Evolutionary conservation across 2,888 invertebrate genomes (phyloP).

Genomic region (Eucera pruinosa): DNA sequence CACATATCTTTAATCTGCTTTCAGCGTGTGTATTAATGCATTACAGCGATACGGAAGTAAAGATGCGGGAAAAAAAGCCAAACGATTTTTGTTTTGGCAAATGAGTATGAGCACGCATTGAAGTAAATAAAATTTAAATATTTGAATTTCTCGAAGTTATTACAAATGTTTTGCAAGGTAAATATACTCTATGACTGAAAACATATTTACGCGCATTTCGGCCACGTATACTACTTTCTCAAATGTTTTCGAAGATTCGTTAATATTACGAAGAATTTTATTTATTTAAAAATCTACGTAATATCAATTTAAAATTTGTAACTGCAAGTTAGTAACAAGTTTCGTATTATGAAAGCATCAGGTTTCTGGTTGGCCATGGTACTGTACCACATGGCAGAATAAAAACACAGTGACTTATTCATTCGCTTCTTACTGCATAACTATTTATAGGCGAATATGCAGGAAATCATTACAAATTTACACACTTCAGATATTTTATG

Average conservation of each 20-base stretch:
- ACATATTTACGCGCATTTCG: background rate
- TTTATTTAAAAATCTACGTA: background rate
- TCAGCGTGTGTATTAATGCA: background rate
- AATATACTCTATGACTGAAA: slow-evolving; percentile 1
- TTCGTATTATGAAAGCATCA: slow-evolving; percentile 17
- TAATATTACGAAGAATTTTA: background rate
- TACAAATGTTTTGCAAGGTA: background rate
- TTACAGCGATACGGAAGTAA: slow-evolving; percentile 4
- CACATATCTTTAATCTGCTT: background rate
- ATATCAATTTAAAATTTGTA: background rate
- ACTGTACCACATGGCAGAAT: slow-evolving; percentile 10
- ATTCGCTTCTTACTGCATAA: slow-evolving; percentile 14
- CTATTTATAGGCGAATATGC: slow-evolving; percentile 18
- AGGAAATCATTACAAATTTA: background rate
- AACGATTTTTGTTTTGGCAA: slow-evolving; percentile 5
- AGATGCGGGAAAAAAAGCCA: background rate
- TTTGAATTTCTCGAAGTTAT: no score
- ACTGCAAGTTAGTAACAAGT: slow-evolving; percentile 1
- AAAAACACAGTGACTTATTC: slow-evolving; percentile 13
- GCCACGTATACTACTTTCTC: background rate
- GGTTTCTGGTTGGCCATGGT: slow-evolving; percentile 43
- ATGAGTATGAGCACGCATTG: background rate
- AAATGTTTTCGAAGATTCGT: background rate
- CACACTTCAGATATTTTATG: background rate
- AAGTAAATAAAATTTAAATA: background rate